Evolutionary conservation across 2,888 invertebrate genomes (phyloP).

Genomic region (Noctua comes): DNA sequence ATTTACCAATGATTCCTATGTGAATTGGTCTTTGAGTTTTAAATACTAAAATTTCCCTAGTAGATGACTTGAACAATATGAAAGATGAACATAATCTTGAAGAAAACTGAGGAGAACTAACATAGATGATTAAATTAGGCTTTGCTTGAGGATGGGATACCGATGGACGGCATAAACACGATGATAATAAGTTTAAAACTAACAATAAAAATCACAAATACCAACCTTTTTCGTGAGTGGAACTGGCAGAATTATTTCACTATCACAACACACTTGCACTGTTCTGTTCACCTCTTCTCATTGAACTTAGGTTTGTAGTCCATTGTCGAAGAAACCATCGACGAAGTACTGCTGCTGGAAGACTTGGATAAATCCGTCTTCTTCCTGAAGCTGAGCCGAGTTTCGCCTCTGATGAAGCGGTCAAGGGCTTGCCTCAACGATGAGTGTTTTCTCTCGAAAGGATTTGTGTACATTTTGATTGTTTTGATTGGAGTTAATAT

Average conservation of each 20-base stretch:
- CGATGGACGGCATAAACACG: background rate
- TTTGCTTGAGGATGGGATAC: background rate
- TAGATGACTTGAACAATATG: background rate
- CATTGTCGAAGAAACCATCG: conserved; percentile 79
- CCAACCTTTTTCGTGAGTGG: conserved; percentile 80
- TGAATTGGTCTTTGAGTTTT: background rate
- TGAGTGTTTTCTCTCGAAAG: conserved; percentile 93
- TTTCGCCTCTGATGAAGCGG: conserved; percentile 89
- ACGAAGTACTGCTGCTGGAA: conserved; percentile 77
- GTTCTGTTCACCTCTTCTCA: conserved; percentile 80
- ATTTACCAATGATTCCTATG: background rate
- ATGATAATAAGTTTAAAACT: background rate
- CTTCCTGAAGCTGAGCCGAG: conserved; percentile 82
- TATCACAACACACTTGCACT: conserved; percentile 77
- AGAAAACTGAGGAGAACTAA: background rate
- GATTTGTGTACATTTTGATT: conserved; percentile 92
- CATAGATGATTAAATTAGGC: background rate
- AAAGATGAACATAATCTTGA: background rate
- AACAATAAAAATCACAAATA: conserved; percentile 62
- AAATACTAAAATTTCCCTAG: too few species aligned
- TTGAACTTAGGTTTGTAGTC: conserved; percentile 75
- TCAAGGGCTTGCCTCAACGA: conserved; percentile 92
- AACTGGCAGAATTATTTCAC: conserved; percentile 75
- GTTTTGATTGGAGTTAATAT: conserved; percentile 72
- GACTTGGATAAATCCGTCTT: conserved; percentile 77